phyloP scores from a whole-genome alignment of 2,888 invertebrate species.

The Tenodera sinensis region DNA sequence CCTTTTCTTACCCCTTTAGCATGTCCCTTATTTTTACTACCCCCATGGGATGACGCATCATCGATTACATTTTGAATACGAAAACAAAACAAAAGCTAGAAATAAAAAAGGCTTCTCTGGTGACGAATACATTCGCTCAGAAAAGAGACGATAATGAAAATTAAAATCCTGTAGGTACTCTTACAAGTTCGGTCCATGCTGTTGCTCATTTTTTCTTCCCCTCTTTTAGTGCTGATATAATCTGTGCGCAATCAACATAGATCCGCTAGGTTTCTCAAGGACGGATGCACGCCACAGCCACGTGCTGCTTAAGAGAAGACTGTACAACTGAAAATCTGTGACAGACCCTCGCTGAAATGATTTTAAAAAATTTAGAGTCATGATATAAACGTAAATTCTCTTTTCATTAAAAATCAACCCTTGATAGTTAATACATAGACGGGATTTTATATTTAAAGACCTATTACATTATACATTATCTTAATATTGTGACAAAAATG shows the following conservation, averaged over 20 bases:
- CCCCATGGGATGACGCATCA: slow-evolving; percentile 30
- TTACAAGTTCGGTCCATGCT: background rate
- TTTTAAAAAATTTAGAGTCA: no score
- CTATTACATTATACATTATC: no score
- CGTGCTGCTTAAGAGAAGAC: no score
- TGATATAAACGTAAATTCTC: no score
- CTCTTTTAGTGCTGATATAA: background rate
- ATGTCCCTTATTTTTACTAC: slow-evolving; percentile 26
- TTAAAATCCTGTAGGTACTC: slow-evolving; percentile 24
- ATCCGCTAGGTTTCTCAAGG: background rate
- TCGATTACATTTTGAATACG: slow-evolving; percentile 27
- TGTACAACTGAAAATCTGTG: no score
- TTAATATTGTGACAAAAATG: no score
- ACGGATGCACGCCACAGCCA: no score
- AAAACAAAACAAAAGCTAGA: background rate
- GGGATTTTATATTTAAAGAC: no score
- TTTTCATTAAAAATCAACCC: no score
- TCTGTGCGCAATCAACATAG: background rate
- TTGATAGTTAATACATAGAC: no score
- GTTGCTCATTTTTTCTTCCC: background rate
- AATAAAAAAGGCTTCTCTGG: background rate
- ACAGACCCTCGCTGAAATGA: no score
- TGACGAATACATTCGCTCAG: slow-evolving; percentile 17
- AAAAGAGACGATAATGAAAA: slow-evolving; percentile 30
- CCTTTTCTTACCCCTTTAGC: slow-evolving; percentile 13